phyloP scores from a whole-genome alignment of 2,113 vertebrate species.

The Sterrhoptilus dennistouni region DNA sequence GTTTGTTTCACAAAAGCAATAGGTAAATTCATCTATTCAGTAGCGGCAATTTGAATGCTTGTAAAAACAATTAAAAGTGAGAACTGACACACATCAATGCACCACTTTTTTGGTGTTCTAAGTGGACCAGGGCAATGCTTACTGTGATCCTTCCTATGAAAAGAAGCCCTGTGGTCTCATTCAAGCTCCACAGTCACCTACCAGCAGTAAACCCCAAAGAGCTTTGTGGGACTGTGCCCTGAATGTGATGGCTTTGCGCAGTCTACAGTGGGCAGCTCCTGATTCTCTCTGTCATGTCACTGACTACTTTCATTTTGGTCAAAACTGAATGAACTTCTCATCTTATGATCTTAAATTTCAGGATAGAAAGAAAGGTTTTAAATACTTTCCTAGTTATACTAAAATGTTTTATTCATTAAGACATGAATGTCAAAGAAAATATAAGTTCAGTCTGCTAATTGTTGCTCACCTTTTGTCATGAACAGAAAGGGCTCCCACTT shows the following conservation, averaged over 20 bases:
- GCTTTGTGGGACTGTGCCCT: accelerated
- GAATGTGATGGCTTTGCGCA: not conserved
- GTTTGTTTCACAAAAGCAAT: not conserved
- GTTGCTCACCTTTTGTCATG: not conserved
- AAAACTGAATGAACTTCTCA: not conserved
- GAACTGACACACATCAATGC: not conserved
- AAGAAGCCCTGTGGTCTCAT: accelerated
- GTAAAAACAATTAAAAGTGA: not conserved
- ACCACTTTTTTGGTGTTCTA: not conserved
- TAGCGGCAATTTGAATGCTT: not conserved
- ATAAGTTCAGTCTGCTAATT: not conserved
- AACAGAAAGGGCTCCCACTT: not conserved
- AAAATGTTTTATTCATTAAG: not conserved
- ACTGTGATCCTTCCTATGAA: not conserved
- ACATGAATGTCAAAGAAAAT: not conserved
- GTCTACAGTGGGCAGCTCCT: not conserved
- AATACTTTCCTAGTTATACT: not conserved
- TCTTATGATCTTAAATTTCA: not conserved
- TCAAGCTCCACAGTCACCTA: not conserved
- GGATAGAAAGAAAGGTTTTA: not conserved
- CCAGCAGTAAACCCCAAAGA: not conserved
- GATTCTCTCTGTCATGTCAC: not conserved
- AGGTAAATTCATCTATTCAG: not conserved
- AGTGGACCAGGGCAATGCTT: not conserved
- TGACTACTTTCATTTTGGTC: not conserved